Evolutionary conservation across 2,797 vertebrate species (phyloP).

Genomic region (Anguilla megastoma): DNA sequence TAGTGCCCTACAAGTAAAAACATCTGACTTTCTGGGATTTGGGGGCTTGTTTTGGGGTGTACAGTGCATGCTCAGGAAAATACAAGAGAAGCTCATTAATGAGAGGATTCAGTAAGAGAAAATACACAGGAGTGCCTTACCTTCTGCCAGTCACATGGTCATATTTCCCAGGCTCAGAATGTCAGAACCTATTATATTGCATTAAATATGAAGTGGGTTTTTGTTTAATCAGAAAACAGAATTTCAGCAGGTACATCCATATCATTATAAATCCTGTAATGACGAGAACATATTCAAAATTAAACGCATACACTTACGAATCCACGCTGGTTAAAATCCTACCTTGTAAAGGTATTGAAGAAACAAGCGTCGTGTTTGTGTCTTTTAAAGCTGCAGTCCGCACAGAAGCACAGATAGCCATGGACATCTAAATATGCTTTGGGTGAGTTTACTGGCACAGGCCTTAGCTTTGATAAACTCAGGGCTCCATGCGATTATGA

Average conservation of each 20-base stretch:
- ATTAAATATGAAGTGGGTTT: not conserved
- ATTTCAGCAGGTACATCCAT: not conserved
- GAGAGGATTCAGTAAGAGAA: not conserved
- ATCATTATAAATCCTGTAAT: not conserved
- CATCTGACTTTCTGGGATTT: not conserved
- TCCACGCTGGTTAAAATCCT: not conserved
- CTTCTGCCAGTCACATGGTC: not conserved
- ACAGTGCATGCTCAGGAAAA: not conserved
- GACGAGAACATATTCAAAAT: not conserved
- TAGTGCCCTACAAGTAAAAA: conserved; percentile 27
- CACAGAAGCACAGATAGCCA: not conserved
- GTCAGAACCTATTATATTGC: not conserved
- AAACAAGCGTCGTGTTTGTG: not conserved
- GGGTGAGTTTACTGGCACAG: not conserved
- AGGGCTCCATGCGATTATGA: not conserved
- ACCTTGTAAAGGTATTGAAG: not conserved
- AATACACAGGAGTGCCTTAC: not conserved
- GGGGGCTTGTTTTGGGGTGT: not conserved
- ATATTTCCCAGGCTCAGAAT: not conserved
- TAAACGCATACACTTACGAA: not conserved
- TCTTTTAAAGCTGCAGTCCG: not conserved
- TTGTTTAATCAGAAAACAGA: not conserved
- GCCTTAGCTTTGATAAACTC: not conserved
- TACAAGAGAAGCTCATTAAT: not conserved
- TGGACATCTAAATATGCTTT: not conserved